phyloP scores from a whole-genome alignment of 2,113 vertebrate genomes.

The Rhizomys pruinosus region DNA sequence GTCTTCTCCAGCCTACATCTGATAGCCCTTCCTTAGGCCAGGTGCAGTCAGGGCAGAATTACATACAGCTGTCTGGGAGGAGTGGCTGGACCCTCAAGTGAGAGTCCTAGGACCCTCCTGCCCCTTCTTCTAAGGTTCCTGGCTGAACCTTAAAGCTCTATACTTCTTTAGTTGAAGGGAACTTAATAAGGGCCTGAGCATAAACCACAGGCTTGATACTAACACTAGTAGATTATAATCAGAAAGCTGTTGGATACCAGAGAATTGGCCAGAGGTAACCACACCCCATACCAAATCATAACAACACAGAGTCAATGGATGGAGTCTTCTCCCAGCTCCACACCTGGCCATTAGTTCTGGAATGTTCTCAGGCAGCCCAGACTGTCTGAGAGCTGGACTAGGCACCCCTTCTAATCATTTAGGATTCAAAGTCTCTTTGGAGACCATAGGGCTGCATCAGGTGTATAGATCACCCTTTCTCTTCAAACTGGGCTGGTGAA shows the following conservation, averaged over 20 bases:
- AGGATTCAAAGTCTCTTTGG: rapidly evolving
- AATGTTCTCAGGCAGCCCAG: not conserved
- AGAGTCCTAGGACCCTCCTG: too few species aligned
- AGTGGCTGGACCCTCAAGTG: not conserved
- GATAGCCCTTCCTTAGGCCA: not conserved
- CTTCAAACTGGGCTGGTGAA: not conserved
- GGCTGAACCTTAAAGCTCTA: not conserved
- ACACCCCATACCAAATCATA: not conserved
- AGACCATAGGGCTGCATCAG: rapidly evolving
- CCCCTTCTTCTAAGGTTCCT: not conserved
- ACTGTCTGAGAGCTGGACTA: not conserved
- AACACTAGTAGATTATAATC: too few species aligned
- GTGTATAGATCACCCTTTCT: too few species aligned
- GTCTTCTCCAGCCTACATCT: not conserved
- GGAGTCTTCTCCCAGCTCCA: not conserved
- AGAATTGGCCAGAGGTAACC: not conserved
- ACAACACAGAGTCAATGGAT: not conserved
- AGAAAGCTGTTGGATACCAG: not conserved
- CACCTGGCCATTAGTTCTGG: rapidly evolving
- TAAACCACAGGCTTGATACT: not conserved
- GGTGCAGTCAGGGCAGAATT: not conserved
- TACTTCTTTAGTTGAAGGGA: not conserved
- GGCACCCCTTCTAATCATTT: not conserved
- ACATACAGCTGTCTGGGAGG: not conserved
- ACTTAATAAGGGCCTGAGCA: not conserved